These are phyloP conservation scores for Passer domesticus DNA, from an alignment of 2,113 vertebrate species.

Conservation along the genomic window DNA sequence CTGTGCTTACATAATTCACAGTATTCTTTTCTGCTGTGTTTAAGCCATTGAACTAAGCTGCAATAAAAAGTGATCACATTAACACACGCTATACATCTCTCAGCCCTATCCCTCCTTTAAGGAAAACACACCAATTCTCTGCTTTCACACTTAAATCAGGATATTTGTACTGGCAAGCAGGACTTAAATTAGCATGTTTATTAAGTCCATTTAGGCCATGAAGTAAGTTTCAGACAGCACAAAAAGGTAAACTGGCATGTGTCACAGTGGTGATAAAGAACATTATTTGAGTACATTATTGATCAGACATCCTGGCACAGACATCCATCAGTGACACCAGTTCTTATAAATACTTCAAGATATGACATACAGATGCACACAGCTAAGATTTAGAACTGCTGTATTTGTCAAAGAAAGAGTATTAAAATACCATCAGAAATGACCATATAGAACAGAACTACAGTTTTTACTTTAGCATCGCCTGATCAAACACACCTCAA, in stretches of 20 bases:
- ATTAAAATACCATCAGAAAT: neutral
- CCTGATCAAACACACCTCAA: neutral
- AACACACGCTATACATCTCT: neutral
- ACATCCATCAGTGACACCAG: neutral
- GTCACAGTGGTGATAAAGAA: neutral
- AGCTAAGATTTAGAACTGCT: neutral
- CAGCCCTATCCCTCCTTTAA: neutral
- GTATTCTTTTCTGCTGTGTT: constrained; percentile 99
- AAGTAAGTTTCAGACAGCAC: neutral
- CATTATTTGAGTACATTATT: fast-evolving
- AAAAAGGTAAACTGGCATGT: neutral
- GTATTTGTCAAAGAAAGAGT: neutral
- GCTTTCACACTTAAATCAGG: neutral
- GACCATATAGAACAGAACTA: neutral
- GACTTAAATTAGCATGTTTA: neutral
- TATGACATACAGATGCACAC: neutral
- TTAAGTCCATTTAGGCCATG: neutral
- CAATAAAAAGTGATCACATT: constrained; percentile 46
- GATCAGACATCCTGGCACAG: neutral
- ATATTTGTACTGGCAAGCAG: neutral
- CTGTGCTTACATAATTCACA: constrained; percentile 99
- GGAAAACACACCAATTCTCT: neutral
- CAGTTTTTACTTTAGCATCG: neutral
- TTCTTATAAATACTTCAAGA: neutral
- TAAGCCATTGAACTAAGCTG: constrained; percentile 99